Evolutionary conservation across 2,888 invertebrate genomes (phyloP).

Genomic region (Xestia xanthographa): DNA sequence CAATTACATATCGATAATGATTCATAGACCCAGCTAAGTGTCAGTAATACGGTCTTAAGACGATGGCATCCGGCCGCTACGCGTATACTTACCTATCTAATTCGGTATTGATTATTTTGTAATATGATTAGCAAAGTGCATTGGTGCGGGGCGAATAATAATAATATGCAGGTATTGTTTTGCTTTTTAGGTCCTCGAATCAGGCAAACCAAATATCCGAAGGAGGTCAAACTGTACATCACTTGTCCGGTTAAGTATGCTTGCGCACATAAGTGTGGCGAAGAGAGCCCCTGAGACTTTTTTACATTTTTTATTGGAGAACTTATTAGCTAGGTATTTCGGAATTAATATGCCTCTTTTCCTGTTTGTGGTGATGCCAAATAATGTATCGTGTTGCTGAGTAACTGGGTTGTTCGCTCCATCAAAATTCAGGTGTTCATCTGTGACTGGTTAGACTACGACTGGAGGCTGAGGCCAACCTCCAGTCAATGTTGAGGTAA

Average conservation of each 20-base stretch:
- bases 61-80: slow-evolving; percentile 51
- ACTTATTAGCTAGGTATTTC: not conserved
- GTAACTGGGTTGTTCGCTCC: not conserved
- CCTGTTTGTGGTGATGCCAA: not conserved
- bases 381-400: not conserved
- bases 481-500: not conserved
- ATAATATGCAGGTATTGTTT: slow-evolving; percentile 46
- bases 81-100: slow-evolving; percentile 32
- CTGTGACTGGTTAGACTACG: not conserved
- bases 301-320: not conserved
- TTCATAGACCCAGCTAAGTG: slow-evolving; percentile 41
- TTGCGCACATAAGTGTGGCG: not conserved
- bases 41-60: slow-evolving; percentile 49
- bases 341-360: not conserved
- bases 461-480: not conserved
- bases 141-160: slow-evolving; percentile 44
- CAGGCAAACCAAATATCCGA: slow-evolving; percentile 39
- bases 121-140: slow-evolving; percentile 53
- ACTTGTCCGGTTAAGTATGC: slow-evolving; percentile 28
- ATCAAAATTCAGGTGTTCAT: not conserved
- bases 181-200: slow-evolving; percentile 35
- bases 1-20: slow-evolving; percentile 57
- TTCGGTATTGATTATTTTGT: slow-evolving; percentile 38
- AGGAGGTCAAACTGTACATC: slow-evolving; percentile 42
- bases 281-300: not conserved